Evolutionary conservation across 1,140 invertebrate species (phyloP).

Genomic region (Dendrolimus punctatus): DNA sequence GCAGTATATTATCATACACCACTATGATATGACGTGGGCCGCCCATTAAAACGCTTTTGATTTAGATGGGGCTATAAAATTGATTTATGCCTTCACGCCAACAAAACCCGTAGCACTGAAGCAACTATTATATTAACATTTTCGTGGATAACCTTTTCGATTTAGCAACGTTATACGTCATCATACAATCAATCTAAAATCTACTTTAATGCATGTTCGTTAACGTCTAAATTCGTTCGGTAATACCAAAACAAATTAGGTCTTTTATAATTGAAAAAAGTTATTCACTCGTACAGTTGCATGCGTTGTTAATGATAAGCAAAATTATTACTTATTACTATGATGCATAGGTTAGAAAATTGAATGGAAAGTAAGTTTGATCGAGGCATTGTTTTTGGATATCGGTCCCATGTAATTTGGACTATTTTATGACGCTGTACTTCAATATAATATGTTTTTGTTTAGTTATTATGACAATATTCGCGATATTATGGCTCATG

Average conservation of each 20-base stretch:
- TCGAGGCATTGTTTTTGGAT: slow-evolving; percentile 56
- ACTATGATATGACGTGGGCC: slow-evolving; percentile 72
- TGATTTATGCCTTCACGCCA: slow-evolving; percentile 72
- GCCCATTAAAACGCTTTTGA: slow-evolving; percentile 73
- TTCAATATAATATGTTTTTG: slow-evolving; percentile 21
- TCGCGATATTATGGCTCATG: neutral
- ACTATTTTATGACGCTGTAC: slow-evolving; percentile 54
- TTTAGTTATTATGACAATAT: slow-evolving; percentile 14
- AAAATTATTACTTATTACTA: slow-evolving; percentile 31
- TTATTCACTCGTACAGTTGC: slow-evolving; percentile 58
- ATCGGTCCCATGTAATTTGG: slow-evolving; percentile 57
- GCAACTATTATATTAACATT: slow-evolving; percentile 72
- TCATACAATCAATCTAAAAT: slow-evolving; percentile 13
- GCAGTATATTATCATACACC: slow-evolving; percentile 73
- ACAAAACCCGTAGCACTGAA: slow-evolving; percentile 69
- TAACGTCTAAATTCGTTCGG: slow-evolving; percentile 18
- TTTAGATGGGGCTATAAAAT: slow-evolving; percentile 74
- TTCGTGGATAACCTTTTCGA: slow-evolving; percentile 66
- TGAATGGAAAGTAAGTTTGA: slow-evolving; percentile 12
- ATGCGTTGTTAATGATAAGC: slow-evolving; percentile 26
- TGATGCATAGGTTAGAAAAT: slow-evolving; percentile 22
- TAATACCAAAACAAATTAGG: slow-evolving; percentile 29
- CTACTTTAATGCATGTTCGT: slow-evolving; percentile 7
- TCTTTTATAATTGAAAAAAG: slow-evolving; percentile 64
- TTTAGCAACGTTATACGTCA: slow-evolving; percentile 47